Evolutionary conservation across 2,113 vertebrate genomes (phyloP).

Genomic region (Siniperca chuatsi): DNA sequence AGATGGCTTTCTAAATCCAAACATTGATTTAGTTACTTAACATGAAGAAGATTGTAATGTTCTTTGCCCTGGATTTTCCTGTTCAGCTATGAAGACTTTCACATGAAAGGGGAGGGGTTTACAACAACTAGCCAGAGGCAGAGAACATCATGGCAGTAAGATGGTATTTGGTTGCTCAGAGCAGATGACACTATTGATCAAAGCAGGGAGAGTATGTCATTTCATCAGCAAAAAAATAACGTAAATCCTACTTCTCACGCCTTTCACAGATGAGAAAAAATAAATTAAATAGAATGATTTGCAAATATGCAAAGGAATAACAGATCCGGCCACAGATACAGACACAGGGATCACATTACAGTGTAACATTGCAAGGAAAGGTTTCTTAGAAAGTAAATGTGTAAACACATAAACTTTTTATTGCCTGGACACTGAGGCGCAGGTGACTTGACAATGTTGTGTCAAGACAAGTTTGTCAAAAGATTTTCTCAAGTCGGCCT

Average conservation of each 20-base stretch:
- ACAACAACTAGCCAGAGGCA: neutral
- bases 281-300: neutral
- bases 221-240: too few relatives aligned
- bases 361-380: neutral
- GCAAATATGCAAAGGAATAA: neutral
- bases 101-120: neutral
- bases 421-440: too few relatives aligned
- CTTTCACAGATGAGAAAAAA: neutral
- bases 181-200: neutral
- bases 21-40: neutral
- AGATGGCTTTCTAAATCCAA: neutral
- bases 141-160: neutral
- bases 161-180: neutral
- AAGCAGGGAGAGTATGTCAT: too few relatives aligned
- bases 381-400: conserved; percentile 19
- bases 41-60: neutral
- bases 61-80: neutral
- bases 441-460: neutral
- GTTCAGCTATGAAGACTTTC: neutral
- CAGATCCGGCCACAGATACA: neutral
- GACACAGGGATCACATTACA: neutral
- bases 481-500: too few relatives aligned
- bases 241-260: too few relatives aligned
- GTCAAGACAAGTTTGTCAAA: neutral
- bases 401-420: neutral